phyloP scores from a whole-genome alignment of 2,888 invertebrate species.

The Synanthedon myopaeformis region DNA sequence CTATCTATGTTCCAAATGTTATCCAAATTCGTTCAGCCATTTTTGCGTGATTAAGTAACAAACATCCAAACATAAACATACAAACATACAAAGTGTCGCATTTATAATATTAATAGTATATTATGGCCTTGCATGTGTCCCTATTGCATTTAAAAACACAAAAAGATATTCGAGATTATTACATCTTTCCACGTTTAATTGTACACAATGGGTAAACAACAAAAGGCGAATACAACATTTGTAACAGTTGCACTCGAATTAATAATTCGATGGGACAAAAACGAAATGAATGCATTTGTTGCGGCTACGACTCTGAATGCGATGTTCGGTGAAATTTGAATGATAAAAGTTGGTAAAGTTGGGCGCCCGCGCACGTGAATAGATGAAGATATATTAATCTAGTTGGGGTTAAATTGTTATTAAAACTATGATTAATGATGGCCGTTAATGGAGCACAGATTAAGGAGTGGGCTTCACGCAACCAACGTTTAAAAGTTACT shows the following conservation, averaged over 20 bases:
- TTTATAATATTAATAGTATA: too few species aligned
- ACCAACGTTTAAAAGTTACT: slow-evolving; percentile 47
- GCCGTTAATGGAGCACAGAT: slow-evolving; percentile 61
- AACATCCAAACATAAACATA: too few species aligned
- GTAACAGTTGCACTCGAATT: slow-evolving; percentile 59
- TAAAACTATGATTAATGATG: slow-evolving; percentile 69
- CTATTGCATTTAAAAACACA: slow-evolving; percentile 42
- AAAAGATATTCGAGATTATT: slow-evolving; percentile 64
- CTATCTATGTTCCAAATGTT: too few species aligned
- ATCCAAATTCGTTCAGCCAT: too few species aligned
- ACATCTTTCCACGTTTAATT: slow-evolving; percentile 66
- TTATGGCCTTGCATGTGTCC: too few species aligned
- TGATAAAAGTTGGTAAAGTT: slow-evolving; percentile 53
- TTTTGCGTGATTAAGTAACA: too few species aligned
- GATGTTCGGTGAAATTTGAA: slow-evolving; percentile 48
- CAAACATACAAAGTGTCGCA: too few species aligned
- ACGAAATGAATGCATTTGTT: slow-evolving; percentile 40
- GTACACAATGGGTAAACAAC: slow-evolving; percentile 64
- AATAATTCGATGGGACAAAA: slow-evolving; percentile 25
- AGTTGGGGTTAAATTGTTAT: slow-evolving; percentile 69
- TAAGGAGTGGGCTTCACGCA: slow-evolving; percentile 59
- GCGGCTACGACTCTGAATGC: slow-evolving; percentile 49
- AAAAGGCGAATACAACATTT: slow-evolving; percentile 49
- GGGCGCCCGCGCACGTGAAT: slow-evolving; percentile 37
- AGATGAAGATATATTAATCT: slow-evolving; percentile 69